Conservation (phyloP, 2,797 vertebrate species). For the Salarias fasciatus region DNA sequence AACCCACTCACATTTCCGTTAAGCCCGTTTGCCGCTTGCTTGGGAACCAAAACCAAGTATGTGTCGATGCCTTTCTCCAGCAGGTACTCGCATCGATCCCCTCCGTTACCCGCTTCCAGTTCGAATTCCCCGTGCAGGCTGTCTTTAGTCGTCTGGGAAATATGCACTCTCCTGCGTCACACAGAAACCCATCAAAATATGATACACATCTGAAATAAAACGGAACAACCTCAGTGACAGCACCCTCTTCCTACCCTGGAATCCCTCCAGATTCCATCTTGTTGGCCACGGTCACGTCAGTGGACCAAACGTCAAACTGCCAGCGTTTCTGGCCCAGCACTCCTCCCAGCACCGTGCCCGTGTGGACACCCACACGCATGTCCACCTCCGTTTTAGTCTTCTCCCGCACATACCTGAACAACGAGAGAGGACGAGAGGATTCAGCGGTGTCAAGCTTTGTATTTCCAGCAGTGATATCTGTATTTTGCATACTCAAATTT, state of each 20-base stretch:
- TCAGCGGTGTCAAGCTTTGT: background rate
- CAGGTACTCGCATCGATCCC: conserved; percentile 91
- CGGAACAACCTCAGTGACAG: rapidly evolving
- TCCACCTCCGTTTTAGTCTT: conserved; percentile 93
- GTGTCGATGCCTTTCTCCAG: conserved; percentile 94
- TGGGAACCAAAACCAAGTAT: conserved; percentile 86
- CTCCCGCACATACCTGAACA: conserved; percentile 90
- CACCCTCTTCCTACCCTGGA: conserved; percentile 83
- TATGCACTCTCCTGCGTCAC: conserved; percentile 89
- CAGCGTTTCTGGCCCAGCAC: conserved; percentile 96
- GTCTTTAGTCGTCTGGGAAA: conserved; percentile 93
- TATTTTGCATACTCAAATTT: background rate
- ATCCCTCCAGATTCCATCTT: conserved; percentile 97
- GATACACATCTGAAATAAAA: background rate
- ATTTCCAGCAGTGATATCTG: background rate
- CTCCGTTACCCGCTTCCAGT: conserved; percentile 89
- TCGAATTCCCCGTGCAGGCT: conserved; percentile 93
- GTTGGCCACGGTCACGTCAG: conserved; percentile 95
- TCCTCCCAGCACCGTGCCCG: conserved; percentile 91
- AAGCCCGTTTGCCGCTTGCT: conserved; percentile 76
- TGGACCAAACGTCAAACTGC: conserved; percentile 98
- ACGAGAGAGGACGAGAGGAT: background rate
- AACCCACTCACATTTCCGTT: too few relatives aligned
- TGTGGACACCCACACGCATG: conserved; percentile 96
- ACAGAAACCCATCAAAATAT: conserved; percentile 15